phyloP scores from a whole-genome alignment of 2,797 vertebrate genomes.

The Dromococcyx pavoninus region DNA sequence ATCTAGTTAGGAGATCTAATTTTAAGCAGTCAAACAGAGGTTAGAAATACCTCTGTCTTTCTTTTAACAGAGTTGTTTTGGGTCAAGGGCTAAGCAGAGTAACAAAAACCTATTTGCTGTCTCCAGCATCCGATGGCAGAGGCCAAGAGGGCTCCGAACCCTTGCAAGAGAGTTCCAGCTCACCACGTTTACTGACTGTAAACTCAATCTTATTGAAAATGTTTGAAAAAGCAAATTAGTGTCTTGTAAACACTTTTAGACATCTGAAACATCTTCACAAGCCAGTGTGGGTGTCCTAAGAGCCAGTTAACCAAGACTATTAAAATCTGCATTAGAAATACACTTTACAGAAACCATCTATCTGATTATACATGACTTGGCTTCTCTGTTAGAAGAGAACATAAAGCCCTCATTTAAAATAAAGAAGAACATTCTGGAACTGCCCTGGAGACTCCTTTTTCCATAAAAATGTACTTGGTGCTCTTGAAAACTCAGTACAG shows the following conservation, averaged over 20 bases:
- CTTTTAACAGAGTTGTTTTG: neutral
- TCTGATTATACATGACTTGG: neutral
- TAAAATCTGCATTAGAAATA: neutral
- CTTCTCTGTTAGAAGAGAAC: neutral
- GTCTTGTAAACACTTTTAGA: neutral
- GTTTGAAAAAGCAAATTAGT: neutral
- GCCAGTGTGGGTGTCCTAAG: neutral
- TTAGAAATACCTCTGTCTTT: neutral
- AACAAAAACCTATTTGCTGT: fast-evolving
- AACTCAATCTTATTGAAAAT: neutral
- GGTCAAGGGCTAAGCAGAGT: neutral
- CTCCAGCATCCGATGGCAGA: neutral
- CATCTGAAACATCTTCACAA: neutral
- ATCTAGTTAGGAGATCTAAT: neutral
- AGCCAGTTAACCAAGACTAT: neutral
- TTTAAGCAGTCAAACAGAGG: neutral
- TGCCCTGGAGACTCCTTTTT: neutral
- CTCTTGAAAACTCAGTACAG: neutral
- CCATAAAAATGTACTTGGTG: neutral
- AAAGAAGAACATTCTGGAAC: neutral
- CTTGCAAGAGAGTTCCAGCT: neutral
- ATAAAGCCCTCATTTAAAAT: neutral
- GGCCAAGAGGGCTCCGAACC: neutral
- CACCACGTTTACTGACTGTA: neutral
- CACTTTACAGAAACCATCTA: neutral